Conservation (phyloP, 2,113 vertebrate species). For the Eurypyga helias region DNA sequence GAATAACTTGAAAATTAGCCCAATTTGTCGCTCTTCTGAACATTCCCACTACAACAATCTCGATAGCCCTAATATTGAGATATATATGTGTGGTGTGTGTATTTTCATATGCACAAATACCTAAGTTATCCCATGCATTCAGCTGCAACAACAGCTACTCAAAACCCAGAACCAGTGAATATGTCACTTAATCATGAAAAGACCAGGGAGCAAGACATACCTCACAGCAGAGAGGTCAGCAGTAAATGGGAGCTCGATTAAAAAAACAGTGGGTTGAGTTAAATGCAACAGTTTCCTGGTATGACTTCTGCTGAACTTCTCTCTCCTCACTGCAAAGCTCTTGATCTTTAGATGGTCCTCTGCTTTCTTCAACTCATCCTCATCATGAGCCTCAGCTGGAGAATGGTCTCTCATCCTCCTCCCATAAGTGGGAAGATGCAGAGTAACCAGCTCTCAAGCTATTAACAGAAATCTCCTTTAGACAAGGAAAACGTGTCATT, state of each 20-base stretch:
- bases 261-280: not conserved
- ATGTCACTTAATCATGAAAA: not conserved
- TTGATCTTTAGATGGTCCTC: not conserved
- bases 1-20: not conserved
- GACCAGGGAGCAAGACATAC: not conserved
- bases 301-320: not conserved
- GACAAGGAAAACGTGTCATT: not conserved
- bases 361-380: not conserved
- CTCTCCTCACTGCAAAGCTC: not conserved
- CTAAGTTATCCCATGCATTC: not conserved
- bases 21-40: not conserved
- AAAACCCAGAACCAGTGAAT: not conserved
- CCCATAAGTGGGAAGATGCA: not conserved
- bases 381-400: not conserved
- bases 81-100: accelerated
- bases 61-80: not conserved
- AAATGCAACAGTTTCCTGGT: not conserved
- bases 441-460: not conserved
- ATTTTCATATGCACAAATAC: not conserved
- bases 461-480: not conserved
- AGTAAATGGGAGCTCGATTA: not conserved
- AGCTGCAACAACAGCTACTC: not conserved
- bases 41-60: not conserved
- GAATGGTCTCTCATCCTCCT: not conserved
- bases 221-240: not conserved